Percentiles rank a stretch among this genome's conserved stretches.
Conservation (phyloP, 1,140 invertebrate genomes). For the Diachasma alloeum region DNA sequence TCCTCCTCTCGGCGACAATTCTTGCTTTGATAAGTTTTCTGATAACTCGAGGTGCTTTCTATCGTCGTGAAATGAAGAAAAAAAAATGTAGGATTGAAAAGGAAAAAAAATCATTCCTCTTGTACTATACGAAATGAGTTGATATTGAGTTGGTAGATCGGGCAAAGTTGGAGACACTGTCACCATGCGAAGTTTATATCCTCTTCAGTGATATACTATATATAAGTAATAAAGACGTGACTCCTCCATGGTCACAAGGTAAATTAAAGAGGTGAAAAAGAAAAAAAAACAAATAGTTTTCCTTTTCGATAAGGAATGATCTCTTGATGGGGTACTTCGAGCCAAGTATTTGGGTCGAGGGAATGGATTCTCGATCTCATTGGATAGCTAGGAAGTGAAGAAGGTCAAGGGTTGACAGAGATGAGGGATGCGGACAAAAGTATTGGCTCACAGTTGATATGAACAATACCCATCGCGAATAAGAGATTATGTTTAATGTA, state of each 20-base stretch:
- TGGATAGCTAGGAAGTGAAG: neutral
- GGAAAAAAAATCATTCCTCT: neutral
- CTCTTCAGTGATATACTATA: too few species aligned
- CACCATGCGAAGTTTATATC: too few species aligned
- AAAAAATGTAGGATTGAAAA: neutral
- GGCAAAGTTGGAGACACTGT: too few species aligned
- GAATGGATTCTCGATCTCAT: neutral
- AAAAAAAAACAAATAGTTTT: neutral
- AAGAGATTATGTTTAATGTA: neutral
- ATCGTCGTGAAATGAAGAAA: neutral
- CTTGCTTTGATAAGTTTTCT: conserved; percentile 1
- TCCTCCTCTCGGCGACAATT: neutral
- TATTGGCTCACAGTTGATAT: neutral
- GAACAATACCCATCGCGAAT: neutral
- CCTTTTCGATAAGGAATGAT: neutral
- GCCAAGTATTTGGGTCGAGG: conserved; percentile 4
- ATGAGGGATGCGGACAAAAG: neutral
- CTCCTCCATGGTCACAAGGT: too few species aligned
- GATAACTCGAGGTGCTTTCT: neutral
- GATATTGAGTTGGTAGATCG: too few species aligned
- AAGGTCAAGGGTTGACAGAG: neutral
- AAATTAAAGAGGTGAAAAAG: neutral
- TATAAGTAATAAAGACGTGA: too few species aligned
- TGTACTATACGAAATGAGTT: too few species aligned
- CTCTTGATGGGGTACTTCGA: neutral